Evolutionary conservation across 2,888 invertebrate genomes (phyloP).

Genomic region (Mactromeris polynyma): DNA sequence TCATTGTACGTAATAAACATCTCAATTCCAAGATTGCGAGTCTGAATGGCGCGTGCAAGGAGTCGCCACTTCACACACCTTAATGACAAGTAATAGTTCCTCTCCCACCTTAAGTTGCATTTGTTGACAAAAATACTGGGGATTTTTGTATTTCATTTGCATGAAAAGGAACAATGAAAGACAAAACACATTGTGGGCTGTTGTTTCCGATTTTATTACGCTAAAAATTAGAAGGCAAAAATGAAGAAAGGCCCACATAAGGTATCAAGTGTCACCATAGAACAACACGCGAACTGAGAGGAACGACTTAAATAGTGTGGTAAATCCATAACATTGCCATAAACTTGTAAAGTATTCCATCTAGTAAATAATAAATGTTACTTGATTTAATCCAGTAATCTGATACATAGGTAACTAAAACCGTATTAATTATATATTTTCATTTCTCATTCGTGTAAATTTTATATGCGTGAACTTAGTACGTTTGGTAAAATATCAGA

Average conservation of each 20-base stretch:
- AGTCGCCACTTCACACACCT: background rate
- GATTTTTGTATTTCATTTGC: slow-evolving; percentile 1
- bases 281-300: slow-evolving; percentile 16
- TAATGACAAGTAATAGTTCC: background rate
- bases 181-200: background rate
- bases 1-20: background rate
- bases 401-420: slow-evolving; percentile 27
- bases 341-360: slow-evolving; percentile 53
- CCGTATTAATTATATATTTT: slow-evolving; percentile 53
- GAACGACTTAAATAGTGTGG: slow-evolving; percentile 28
- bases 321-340: slow-evolving; percentile 36
- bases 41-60: background rate
- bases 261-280: slow-evolving; percentile 21
- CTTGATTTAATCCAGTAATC: slow-evolving; percentile 38
- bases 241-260: slow-evolving; percentile 16
- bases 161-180: background rate
- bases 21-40: slow-evolving; percentile 3
- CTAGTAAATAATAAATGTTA: slow-evolving; percentile 52
- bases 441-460: slow-evolving; percentile 32
- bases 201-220: slow-evolving; percentile 5
- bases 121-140: background rate
- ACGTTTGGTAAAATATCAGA: slow-evolving; percentile 1
- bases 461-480: slow-evolving; percentile 28
- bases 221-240: slow-evolving; percentile 13
- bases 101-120: background rate